Base-by-base conservation (phyloP, 2,888 invertebrate genomes). In the Leptinotarsa peninsularis region DNA sequence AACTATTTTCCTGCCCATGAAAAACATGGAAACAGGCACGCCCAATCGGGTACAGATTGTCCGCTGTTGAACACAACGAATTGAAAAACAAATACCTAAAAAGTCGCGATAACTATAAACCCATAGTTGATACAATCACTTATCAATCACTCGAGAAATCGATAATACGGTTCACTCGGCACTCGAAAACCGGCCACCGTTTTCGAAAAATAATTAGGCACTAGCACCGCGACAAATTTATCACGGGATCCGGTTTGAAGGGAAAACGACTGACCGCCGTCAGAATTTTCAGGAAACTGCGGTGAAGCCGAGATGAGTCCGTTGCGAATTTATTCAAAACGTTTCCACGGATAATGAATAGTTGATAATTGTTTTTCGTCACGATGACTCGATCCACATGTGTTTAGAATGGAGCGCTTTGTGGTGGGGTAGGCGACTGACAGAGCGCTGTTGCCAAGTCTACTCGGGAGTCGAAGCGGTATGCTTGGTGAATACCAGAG, bases 401-500 rank as follows among this genome's bases (percentile, higher is more conserved):
- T 78, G 80, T 88, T 85, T 89, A 89, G 89, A 89, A 89, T 89
- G 89, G 89, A 43, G 89, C 89, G 88, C 89, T 89, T 15, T 21
- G 50, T 49, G 70, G 69, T 69, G 69, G 54, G 58, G 60, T 23
- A 4, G 21, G 49, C 49, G 21, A n/a, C 23, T 54, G 89, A 67
- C 21, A 3, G 43, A 27, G 21, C 66, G 43, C 14, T 67, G 72
- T 72, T 72, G 72, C 72, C 72, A 58, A 43, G 58, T 56, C 7
- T 66, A n/a, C 17, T 4, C 17, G 23, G 49, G 18, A n/a, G 0
- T 43, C 13, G 5, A 43, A 43, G 10, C 43, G 43, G 13, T 13
- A 3, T 5, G 43, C 43, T 43, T 43, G 33, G 33, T 33, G 33
- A 33, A 33, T 33, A 33, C 7, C 43, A 43, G 3, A 43, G 43